phyloP scores from a whole-genome alignment of 2,797 vertebrate species.

The Aeoliscus strigatus region DNA sequence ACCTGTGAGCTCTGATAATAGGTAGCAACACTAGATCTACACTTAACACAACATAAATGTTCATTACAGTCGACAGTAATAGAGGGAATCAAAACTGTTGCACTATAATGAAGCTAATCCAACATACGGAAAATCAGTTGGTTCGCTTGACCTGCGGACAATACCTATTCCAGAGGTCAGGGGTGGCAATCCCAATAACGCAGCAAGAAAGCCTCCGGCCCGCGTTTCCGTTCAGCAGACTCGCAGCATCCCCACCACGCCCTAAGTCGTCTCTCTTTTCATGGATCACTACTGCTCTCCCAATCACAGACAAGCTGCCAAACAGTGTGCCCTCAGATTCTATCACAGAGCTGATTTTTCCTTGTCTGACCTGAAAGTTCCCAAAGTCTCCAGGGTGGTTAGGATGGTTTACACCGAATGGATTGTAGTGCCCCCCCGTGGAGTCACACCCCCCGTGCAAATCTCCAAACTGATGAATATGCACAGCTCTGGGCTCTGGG shows the following conservation, averaged over 20 bases:
- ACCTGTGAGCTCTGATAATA: no score
- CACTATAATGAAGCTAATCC: no score
- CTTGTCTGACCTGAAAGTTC: constrained; percentile 81
- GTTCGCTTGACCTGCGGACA: neutral
- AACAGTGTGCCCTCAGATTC: constrained; percentile 72
- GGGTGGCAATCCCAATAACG: constrained; percentile 75
- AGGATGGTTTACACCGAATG: constrained; percentile 76
- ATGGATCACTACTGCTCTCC: constrained; percentile 87
- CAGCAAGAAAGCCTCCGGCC: constrained; percentile 89
- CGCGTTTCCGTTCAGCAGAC: constrained; percentile 86
- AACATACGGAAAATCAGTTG: no score
- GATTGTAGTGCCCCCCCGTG: constrained; percentile 88
- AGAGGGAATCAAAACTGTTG: no score
- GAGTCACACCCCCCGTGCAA: constrained; percentile 82
- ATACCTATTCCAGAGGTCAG: constrained; percentile 70
- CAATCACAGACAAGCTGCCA: constrained; percentile 74
- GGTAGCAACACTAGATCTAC: no score
- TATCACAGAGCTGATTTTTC: constrained; percentile 67
- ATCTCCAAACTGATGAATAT: constrained; percentile 89
- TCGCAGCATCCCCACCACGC: constrained; percentile 80
- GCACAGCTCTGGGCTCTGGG: constrained; percentile 76
- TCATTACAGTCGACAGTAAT: no score
- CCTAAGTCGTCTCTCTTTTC: constrained; percentile 86
- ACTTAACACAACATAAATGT: no score
- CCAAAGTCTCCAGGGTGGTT: constrained; percentile 90